Evolutionary conservation across 2,888 invertebrate species (phyloP).

Genomic region (Nudaria mundana): DNA sequence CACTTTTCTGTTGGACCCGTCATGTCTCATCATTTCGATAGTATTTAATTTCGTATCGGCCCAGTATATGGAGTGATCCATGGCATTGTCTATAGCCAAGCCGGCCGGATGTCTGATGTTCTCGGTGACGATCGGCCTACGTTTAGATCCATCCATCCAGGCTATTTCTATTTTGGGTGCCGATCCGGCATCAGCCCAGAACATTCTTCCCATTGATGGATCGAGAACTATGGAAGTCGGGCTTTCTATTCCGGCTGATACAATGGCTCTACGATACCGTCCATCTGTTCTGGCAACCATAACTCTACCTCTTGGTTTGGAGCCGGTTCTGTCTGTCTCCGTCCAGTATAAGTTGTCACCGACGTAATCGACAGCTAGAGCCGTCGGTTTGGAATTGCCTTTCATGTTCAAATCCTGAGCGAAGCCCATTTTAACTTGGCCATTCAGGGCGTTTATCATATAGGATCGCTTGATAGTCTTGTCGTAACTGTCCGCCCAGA

Average conservation of each 20-base stretch:
- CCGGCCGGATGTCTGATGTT: constrained; percentile 93
- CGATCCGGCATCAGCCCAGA: constrained; percentile 96
- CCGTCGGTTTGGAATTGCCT: constrained; percentile 91
- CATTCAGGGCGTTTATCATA: constrained; percentile 90
- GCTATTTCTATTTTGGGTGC: constrained; percentile 96
- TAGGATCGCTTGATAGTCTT: constrained; percentile 95
- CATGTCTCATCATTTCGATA: constrained; percentile 91
- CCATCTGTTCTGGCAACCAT: constrained; percentile 95
- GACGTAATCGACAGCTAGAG: constrained; percentile 96
- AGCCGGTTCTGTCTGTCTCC: constrained; percentile 88
- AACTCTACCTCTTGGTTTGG: constrained; percentile 88
- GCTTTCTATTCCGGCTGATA: constrained; percentile 89
- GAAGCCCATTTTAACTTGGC: constrained; percentile 89
- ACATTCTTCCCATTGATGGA: constrained; percentile 91
- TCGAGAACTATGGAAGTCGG: constrained; percentile 95
- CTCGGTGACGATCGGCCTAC: constrained; percentile 90
- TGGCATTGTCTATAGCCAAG: constrained; percentile 93
- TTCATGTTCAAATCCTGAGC: constrained; percentile 94
- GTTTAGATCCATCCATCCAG: constrained; percentile 98
- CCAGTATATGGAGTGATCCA: constrained; percentile 96
- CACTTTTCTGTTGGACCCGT: constrained; percentile 88
- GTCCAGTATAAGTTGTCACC: constrained; percentile 97
- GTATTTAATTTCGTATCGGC: constrained; percentile 95
- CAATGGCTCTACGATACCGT: constrained; percentile 90
- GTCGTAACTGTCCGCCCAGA: constrained; percentile 97